Evolutionary conservation across 2,888 invertebrate species (phyloP), one percentile per base, ranked within the genome.

Genomic region (Tridacna gigas): DNA sequence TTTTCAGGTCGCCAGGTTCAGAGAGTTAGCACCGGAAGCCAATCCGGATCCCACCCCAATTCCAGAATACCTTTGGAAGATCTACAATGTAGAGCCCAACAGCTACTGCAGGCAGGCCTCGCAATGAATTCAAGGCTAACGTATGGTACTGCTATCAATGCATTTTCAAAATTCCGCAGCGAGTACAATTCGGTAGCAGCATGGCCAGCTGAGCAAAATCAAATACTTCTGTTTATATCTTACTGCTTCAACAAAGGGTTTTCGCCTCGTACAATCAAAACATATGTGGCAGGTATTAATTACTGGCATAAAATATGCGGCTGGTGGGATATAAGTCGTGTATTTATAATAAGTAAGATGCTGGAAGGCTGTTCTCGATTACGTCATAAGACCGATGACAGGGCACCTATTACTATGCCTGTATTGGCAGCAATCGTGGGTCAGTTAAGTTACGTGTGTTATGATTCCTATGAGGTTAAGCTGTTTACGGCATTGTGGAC

Each of bases 181-280:
- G 13, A 61, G 22, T 61, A 61, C 22, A n/a, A 69, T 2, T 76
- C 60, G 61, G 48, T 61, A 15, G 5, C 28, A 3, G 22, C 20
- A 11, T 73, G 73, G 67, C 75, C 80, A 15, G 45, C 63, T 20
- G 13, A 45, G 12, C 37, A 20, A 26, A 22, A 75, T 7, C 26
- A 63, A 5, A 15, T 67, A 0, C 22, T 75, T 28, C 45, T 47
- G 37, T 79, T 79, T 37, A 65, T 80, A 20, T 13, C 80, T 13
- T 80, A 65, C 45, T 80, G 80, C 45, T 75, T 79, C 47, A 74
- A 79, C n/a, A 26, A 20, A 26, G 67, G 67, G 18, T 67, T 28
- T 9, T 15, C 67, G 37, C 37, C 67, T 9, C 37, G 28, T 18
- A 67, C 67, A 12, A 67, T 67, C 11, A 9, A 26, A 26, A 26